Evolutionary conservation across 2,113 vertebrate genomes (phyloP).

Genomic region (Balaeniceps rex): DNA sequence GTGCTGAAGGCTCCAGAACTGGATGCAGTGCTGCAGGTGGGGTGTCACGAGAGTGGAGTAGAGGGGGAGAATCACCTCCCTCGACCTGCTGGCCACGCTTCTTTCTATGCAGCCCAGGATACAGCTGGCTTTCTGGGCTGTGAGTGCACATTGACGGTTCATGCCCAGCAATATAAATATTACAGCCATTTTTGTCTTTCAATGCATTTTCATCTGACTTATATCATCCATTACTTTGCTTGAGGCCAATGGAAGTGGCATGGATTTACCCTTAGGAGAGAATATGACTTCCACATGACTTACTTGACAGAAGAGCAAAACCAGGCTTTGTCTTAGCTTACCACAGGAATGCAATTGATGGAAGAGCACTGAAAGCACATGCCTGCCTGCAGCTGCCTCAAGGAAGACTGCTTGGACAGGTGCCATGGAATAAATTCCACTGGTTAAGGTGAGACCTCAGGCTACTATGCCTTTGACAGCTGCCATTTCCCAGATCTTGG

Average conservation of each 20-base stretch:
- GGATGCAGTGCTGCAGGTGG: background rate
- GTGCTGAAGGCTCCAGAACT: background rate
- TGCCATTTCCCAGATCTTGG: background rate
- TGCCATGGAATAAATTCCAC: background rate
- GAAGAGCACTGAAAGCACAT: background rate
- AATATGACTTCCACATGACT: background rate
- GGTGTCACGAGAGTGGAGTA: background rate
- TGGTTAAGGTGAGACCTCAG: background rate
- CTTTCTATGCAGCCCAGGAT: background rate
- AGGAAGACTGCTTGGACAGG: background rate
- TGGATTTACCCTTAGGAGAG: background rate
- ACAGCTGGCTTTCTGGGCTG: background rate
- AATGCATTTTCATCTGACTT: background rate
- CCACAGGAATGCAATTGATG: background rate
- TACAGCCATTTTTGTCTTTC: background rate
- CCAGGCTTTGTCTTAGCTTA: background rate
- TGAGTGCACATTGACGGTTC: background rate
- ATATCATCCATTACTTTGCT: background rate
- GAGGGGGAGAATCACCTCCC: background rate
- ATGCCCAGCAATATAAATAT: background rate
- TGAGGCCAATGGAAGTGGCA: background rate
- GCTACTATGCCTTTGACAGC: background rate
- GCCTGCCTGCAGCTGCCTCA: background rate
- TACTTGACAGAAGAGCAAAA: background rate
- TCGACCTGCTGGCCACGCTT: background rate